Evolutionary conservation across 2,113 vertebrate species (phyloP), one percentile per base, ranked within the genome.

Genomic region (Ciconia stormi): DNA sequence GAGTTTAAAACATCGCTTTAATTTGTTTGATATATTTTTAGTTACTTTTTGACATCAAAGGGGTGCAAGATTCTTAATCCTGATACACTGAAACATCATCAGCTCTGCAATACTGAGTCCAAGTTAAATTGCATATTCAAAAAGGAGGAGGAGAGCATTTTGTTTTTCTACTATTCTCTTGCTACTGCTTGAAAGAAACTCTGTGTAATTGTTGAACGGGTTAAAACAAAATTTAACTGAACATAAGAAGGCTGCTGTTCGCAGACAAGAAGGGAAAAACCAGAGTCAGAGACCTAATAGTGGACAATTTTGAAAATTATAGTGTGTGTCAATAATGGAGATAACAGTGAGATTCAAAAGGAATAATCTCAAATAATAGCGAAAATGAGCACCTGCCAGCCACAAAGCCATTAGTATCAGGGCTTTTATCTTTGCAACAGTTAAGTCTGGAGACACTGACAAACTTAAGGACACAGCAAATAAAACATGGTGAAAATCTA

Each of bases 281-380:
- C 58, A 88, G 74, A 97, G 94, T 93, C 78, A 96, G 87, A 90
- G 95, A 97, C 80, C 96, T 97, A 98, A 97, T 96, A 93, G 97
- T 92, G 91, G 94, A 96, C 96, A 96, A 97, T 97, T 96, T 96
- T 93, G 70, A 97, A 98, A 96, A 98, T 97, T 96, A 96, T 6
- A 96, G 94, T 70, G 80, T 96, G 30, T 97, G 91, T 95, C 95
- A 97, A 96, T 96, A 97, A 95, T 27, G 61, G 92, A 92, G 89
- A 95, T 89, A 97, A 95, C 82, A 97, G 85, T 62, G 78, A 94
- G 81, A 96, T 93, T 96, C 91, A 95, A 95, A 96, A 93, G 76
- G 89, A 96, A 97, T 96, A 93, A 97, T 95, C 87, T 56, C 87
- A 73, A 84, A 91, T 95, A 92, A 96, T 79, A 92, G 92, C 69